Conservation (phyloP, 2,888 invertebrate species). For the Agonum fuliginosum region DNA sequence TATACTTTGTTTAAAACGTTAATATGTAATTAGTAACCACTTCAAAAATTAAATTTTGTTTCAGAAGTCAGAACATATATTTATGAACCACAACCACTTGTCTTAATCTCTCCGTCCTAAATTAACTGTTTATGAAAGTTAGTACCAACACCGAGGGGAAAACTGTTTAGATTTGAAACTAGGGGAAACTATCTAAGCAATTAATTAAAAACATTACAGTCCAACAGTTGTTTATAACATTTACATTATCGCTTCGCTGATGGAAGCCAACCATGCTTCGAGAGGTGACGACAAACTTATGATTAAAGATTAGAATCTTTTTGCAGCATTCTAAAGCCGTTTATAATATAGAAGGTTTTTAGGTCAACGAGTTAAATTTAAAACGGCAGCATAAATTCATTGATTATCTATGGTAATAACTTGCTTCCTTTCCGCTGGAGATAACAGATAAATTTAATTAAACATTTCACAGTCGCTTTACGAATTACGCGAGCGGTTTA, state of each 20-base stretch:
- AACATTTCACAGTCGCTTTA: conserved; percentile 2
- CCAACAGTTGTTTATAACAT: not conserved
- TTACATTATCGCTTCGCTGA: not conserved
- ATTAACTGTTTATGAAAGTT: no score
- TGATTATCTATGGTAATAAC: conserved; percentile 31
- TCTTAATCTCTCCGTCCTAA: no score
- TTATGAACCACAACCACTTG: no score
- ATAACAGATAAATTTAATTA: conserved; percentile 34
- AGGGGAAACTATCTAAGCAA: no score
- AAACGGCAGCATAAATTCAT: conserved; percentile 32
- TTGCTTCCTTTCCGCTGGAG: conserved; percentile 18
- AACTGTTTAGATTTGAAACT: no score
- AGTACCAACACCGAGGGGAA: no score
- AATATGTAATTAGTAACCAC: no score
- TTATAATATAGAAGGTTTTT: conserved; percentile 34
- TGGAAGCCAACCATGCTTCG: not conserved
- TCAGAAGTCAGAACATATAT: no score
- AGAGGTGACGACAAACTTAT: conserved; percentile 23
- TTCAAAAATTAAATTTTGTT: no score
- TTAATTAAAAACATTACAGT: not conserved
- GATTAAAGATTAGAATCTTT: conserved; percentile 16
- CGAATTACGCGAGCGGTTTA: no score
- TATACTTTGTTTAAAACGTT: no score
- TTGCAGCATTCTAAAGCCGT: not conserved
- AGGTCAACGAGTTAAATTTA: conserved; percentile 22